Conservation (phyloP, 2,113 vertebrate genomes). For the Ciconia boyciana region DNA sequence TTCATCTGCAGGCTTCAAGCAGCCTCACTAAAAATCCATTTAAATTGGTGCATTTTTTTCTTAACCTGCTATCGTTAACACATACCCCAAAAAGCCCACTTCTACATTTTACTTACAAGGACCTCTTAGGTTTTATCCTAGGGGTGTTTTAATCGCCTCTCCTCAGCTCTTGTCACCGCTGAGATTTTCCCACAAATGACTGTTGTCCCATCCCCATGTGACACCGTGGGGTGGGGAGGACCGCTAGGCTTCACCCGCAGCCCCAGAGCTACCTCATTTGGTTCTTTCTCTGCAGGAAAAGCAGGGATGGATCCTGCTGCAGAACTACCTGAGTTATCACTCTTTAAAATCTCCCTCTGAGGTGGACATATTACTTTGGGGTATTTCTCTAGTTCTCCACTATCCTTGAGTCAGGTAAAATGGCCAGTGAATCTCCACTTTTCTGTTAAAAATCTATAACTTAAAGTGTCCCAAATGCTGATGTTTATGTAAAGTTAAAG, state of each 20-base stretch:
- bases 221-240: fast-evolving
- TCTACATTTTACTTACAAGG: not conserved
- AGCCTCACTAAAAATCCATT: not conserved
- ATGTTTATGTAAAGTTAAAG: not conserved
- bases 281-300: not conserved
- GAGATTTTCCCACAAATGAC: not conserved
- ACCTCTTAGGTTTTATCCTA: not conserved
- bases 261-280: not conserved
- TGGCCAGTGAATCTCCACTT: not conserved
- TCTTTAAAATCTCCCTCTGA: not conserved
- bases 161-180: not conserved
- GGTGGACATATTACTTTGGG: not conserved
- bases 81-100: not conserved
- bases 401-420: not conserved
- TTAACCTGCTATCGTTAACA: not conserved
- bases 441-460: not conserved
- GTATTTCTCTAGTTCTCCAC: not conserved
- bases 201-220: not conserved
- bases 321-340: not conserved
- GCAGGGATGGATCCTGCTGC: not conserved
- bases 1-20: not conserved
- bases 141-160: not conserved
- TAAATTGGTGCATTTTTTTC: not conserved
- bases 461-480: not conserved
- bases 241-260: not conserved